A percentile compares a stretch with the other conserved stretches of the same genome.
Evolutionary conservation across 1,140 invertebrate species (phyloP).

Genomic region (Lepidurus arcticus): DNA sequence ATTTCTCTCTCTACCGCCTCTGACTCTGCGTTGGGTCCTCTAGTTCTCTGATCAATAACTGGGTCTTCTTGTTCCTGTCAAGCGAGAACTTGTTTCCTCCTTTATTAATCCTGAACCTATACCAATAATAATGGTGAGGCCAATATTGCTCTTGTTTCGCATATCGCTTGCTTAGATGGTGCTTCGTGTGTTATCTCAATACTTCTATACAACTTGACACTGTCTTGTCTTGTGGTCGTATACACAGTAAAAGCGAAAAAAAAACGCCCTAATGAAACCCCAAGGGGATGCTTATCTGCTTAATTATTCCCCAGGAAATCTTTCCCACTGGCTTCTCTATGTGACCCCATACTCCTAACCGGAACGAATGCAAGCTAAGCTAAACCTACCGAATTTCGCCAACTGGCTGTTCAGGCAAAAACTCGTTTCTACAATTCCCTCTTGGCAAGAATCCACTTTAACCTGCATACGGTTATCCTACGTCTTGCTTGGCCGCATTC

Average conservation of each 20-base stretch:
- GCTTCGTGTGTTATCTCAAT: neutral
- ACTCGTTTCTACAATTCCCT: no score
- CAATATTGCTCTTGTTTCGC: neutral
- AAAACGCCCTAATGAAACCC: neutral
- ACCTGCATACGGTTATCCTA: no score
- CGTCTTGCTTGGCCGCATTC: no score
- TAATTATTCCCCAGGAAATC: slow-evolving; percentile 1
- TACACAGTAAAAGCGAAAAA: slow-evolving; percentile 12
- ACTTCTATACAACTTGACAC: neutral
- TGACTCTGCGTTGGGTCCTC: neutral
- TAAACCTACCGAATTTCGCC: neutral
- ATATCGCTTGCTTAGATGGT: neutral
- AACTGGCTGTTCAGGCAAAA: neutral
- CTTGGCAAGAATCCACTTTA: no score
- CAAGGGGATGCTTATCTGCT: neutral
- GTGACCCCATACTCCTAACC: neutral
- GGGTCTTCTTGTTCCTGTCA: neutral
- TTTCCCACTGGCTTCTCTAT: neutral
- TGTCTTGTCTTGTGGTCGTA: neutral
- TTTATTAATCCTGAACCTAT: neutral
- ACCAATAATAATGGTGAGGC: neutral
- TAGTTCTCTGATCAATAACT: neutral
- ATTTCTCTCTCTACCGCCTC: neutral
- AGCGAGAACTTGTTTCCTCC: neutral
- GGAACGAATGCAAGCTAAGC: neutral